Evolutionary conservation across 1,140 invertebrate species (phyloP).

Genomic region (Rhyacophila brunnea): DNA sequence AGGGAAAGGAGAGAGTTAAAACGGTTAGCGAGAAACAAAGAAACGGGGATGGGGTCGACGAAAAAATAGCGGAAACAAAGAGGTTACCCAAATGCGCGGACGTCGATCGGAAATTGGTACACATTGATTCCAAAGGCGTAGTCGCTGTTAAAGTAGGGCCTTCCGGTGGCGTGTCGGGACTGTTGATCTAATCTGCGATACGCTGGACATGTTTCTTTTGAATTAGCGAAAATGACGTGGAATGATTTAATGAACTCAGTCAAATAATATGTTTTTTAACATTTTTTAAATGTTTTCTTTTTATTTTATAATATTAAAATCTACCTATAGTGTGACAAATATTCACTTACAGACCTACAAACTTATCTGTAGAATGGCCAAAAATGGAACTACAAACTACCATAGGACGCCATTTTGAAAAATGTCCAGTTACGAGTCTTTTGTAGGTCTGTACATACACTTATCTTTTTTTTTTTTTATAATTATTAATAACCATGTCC

Average conservation of each 20-base stretch:
- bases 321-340: no score
- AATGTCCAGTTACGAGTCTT: no score
- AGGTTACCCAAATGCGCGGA: conserved; percentile 28
- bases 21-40: conserved; percentile 34
- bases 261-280: no score
- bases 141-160: not conserved
- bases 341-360: no score
- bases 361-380: no score
- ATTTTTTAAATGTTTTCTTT: no score
- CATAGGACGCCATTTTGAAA: no score
- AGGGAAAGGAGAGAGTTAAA: conserved; percentile 27
- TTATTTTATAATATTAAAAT: no score
- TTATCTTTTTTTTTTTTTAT: no score
- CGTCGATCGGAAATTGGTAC: conserved; percentile 21
- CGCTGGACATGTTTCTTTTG: not conserved
- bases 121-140: conserved; percentile 23
- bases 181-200: not conserved
- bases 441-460: no score
- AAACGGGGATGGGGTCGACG: conserved; percentile 8
- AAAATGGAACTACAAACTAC: no score
- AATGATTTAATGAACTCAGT: not conserved
- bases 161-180: not conserved
- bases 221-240: not conserved
- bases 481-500: no score
- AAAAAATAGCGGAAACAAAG: conserved; percentile 29